phyloP scores from a whole-genome alignment of 2,797 vertebrate species.

The Fistularia commersonii region DNA sequence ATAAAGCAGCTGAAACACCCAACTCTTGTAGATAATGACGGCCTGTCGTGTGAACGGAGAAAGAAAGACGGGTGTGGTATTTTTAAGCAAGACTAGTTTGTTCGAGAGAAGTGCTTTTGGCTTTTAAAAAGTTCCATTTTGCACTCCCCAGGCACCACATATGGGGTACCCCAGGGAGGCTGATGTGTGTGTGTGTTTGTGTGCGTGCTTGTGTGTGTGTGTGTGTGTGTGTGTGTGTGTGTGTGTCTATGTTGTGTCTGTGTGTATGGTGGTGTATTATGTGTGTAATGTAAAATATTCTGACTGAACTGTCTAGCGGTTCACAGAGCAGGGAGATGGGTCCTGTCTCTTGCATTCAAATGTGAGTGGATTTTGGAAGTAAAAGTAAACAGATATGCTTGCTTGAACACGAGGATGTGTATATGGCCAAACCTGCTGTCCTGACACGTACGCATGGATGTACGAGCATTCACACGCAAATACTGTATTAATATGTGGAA shows the following conservation, averaged over 20 bases:
- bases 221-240: constrained; percentile 40
- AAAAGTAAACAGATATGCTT: constrained; percentile 76
- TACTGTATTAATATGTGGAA: constrained; percentile 24
- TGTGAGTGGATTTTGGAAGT: constrained; percentile 68
- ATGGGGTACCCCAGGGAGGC: constrained; percentile 67
- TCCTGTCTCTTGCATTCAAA: constrained; percentile 75
- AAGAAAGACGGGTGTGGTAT: constrained; percentile 59
- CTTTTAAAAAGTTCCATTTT: constrained; percentile 78
- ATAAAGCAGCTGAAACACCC: constrained; percentile 51
- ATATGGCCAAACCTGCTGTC: constrained; percentile 64
- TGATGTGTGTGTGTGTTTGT: constrained; percentile 32
- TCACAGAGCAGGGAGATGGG: constrained; percentile 71
- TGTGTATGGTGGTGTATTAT: constrained; percentile 32
- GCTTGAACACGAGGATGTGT: constrained; percentile 64
- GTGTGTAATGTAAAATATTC: constrained; percentile 72
- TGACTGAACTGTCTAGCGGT: constrained; percentile 74
- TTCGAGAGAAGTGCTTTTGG: constrained; percentile 69
- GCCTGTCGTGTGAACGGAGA: constrained; percentile 58
- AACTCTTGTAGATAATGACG: constrained; percentile 67
- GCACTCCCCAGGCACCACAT: constrained; percentile 70
- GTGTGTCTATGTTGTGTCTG: constrained; percentile 27
- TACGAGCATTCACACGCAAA: constrained; percentile 48
- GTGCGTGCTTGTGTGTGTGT: constrained; percentile 37
- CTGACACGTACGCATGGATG: constrained; percentile 54
- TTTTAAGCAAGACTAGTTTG: constrained; percentile 73